A percentile compares a stretch with the other conserved stretches of the same genome.
These are phyloP conservation scores for Erethizon dorsatum DNA, from an alignment of 2,797 vertebrate species.

Conservation along the genomic window DNA sequence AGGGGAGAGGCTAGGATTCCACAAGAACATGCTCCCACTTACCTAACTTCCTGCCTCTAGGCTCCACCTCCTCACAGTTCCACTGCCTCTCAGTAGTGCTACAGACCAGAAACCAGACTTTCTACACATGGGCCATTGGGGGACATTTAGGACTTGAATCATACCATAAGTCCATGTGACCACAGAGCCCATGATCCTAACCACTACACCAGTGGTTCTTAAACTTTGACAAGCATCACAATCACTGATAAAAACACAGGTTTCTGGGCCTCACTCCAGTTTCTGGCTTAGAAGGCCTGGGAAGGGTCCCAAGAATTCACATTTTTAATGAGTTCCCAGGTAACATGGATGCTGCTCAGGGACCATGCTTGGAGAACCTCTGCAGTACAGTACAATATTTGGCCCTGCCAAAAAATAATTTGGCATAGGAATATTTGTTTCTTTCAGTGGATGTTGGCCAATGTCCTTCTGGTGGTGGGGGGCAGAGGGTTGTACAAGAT, in stretches of 20 bases:
- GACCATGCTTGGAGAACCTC: background rate
- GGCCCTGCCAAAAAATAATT: background rate
- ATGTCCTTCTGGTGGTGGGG: background rate
- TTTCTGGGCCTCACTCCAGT: background rate
- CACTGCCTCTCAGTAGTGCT: background rate
- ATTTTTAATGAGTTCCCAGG: constrained; percentile 9
- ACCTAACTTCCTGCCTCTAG: background rate
- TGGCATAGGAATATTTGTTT: constrained; percentile 36
- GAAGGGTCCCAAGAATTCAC: background rate
- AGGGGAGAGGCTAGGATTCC: background rate
- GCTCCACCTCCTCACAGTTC: background rate
- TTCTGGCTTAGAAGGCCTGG: background rate
- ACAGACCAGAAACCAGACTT: background rate
- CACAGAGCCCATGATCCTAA: background rate
- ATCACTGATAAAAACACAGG: constrained; percentile 20
- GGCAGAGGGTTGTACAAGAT: background rate
- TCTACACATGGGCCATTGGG: background rate
- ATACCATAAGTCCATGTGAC: background rate
- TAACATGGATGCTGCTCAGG: background rate
- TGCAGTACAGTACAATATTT: too few relatives aligned
- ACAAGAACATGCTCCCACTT: too few relatives aligned
- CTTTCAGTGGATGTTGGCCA: constrained; percentile 10
- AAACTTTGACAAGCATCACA: constrained; percentile 13
- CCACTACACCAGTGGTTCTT: background rate
- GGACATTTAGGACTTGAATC: background rate